Percentiles rank a stretch among this genome's conserved stretches.
These are phyloP conservation scores for Leptinotarsa rubiginosa DNA, from an alignment of 2,888 invertebrate genomes.

Conservation along the genomic window DNA sequence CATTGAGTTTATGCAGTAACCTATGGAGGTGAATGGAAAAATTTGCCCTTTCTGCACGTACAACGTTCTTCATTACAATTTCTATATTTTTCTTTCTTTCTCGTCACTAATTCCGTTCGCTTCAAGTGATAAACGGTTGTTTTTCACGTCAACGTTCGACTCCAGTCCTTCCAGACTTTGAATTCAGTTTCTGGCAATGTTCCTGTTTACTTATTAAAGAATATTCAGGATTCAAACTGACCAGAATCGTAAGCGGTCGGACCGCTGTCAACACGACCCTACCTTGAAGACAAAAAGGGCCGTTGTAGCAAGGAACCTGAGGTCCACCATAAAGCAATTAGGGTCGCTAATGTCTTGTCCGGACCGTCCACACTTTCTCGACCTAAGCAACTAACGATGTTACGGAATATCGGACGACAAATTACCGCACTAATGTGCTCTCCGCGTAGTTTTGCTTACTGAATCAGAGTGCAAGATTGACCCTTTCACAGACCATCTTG, in stretches of 20 bases:
- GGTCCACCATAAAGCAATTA: constrained; percentile 62
- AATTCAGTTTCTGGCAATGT: constrained; percentile 1
- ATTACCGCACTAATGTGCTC: constrained; percentile 63
- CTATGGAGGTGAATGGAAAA: no score
- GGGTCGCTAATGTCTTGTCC: constrained; percentile 66
- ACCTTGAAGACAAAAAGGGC: constrained; percentile 46
- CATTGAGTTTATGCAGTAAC: no score
- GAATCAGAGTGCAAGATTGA: neutral
- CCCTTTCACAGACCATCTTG: neutral
- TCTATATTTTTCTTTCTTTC: neutral
- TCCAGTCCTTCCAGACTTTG: neutral
- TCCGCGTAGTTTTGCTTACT: constrained; percentile 40
- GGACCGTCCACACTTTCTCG: constrained; percentile 61
- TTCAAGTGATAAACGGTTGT: no score
- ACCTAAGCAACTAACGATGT: constrained; percentile 63
- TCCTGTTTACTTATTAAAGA: constrained; percentile 38
- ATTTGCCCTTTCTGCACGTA: no score
- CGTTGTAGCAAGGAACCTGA: constrained; percentile 37
- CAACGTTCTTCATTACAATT: neutral
- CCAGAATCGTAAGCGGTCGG: constrained; percentile 43
- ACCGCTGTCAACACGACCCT: constrained; percentile 52
- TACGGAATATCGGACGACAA: constrained; percentile 63
- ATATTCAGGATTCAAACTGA: constrained; percentile 32
- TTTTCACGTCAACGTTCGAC: no score
- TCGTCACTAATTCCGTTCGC: no score